A percentile compares a stretch with the other conserved stretches of the same genome.
These are phyloP conservation scores for Tenrec ecaudatus DNA, from an alignment of 2,113 vertebrate species.

Conservation along the genomic window DNA sequence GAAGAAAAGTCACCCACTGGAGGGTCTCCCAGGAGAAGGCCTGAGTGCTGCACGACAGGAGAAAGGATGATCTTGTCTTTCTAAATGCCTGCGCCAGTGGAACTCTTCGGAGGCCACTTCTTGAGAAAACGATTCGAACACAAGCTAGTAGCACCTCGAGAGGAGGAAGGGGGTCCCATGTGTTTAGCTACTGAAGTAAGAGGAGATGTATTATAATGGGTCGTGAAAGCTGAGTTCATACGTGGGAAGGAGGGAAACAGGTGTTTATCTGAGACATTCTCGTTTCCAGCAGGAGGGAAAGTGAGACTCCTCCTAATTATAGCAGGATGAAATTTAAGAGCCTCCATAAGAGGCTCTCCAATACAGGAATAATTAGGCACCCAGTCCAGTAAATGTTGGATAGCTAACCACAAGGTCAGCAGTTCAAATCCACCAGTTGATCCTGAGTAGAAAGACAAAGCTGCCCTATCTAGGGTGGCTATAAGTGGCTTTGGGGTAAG, in stretches of 20 bases:
- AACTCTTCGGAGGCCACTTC: not conserved
- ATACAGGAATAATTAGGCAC: too few relatives aligned
- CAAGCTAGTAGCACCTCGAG: not conserved
- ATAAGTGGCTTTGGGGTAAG: too few relatives aligned
- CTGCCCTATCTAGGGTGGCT: too few relatives aligned
- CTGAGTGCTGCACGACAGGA: not conserved
- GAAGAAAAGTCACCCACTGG: too few relatives aligned
- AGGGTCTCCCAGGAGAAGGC: not conserved
- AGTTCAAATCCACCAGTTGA: too few relatives aligned
- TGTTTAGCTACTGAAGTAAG: not conserved
- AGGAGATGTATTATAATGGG: too few relatives aligned
- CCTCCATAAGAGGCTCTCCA: not conserved
- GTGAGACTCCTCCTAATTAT: not conserved
- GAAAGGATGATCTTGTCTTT: not conserved
- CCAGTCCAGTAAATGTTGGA: too few relatives aligned
- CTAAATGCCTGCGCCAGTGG: not conserved
- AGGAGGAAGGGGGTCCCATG: not conserved
- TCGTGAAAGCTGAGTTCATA: not conserved
- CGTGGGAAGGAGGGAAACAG: not conserved
- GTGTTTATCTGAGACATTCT: not conserved
- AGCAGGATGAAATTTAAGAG: not conserved
- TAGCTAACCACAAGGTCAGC: too few relatives aligned
- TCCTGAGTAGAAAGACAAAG: too few relatives aligned
- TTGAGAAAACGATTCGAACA: constrained; percentile 25
- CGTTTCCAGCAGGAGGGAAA: not conserved